These are phyloP conservation scores for Prochilodus magdalenae DNA, from an alignment of 2,113 vertebrate species.

Conservation along the genomic window DNA sequence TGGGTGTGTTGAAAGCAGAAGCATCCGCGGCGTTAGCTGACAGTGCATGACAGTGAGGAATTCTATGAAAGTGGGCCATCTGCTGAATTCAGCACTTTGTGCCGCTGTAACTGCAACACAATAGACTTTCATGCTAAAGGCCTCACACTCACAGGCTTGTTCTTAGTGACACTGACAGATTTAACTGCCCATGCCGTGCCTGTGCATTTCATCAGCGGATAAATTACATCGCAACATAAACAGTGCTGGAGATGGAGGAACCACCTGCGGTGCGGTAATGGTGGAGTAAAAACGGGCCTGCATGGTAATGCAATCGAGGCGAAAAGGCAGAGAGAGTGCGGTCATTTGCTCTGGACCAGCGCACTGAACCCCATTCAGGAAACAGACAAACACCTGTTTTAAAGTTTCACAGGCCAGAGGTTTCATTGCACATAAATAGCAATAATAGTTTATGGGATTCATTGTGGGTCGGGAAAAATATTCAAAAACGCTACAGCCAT, in stretches of 20 bases:
- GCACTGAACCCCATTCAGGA: slow-evolving; percentile 67
- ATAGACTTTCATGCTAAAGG: slow-evolving; percentile 36
- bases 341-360: slow-evolving; percentile 59
- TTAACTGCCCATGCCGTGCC: slow-evolving; percentile 51
- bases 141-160: slow-evolving; percentile 25
- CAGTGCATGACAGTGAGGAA: slow-evolving; percentile 31
- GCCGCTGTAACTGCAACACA: neutral
- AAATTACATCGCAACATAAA: slow-evolving; percentile 60
- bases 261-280: slow-evolving; percentile 65
- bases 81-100: slow-evolving; percentile 24
- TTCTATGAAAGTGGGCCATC: slow-evolving; percentile 20
- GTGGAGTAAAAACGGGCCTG: slow-evolving; percentile 48
- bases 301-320: slow-evolving; percentile 60
- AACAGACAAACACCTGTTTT: slow-evolving; percentile 75
- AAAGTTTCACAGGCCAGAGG: slow-evolving; percentile 56
- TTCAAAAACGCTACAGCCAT: slow-evolving; percentile 8
- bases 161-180: slow-evolving; percentile 45
- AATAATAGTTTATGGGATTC: slow-evolving; percentile 67
- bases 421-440: slow-evolving; percentile 62
- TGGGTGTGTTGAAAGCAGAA: slow-evolving; percentile 42
- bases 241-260: slow-evolving; percentile 61
- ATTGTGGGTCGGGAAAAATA: slow-evolving; percentile 42
- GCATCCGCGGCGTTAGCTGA: slow-evolving; percentile 21
- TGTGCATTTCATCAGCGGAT: slow-evolving; percentile 68
- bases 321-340: slow-evolving; percentile 28